Conservation (phyloP, 2,113 vertebrate species). For the Otocyon megalotis region DNA sequence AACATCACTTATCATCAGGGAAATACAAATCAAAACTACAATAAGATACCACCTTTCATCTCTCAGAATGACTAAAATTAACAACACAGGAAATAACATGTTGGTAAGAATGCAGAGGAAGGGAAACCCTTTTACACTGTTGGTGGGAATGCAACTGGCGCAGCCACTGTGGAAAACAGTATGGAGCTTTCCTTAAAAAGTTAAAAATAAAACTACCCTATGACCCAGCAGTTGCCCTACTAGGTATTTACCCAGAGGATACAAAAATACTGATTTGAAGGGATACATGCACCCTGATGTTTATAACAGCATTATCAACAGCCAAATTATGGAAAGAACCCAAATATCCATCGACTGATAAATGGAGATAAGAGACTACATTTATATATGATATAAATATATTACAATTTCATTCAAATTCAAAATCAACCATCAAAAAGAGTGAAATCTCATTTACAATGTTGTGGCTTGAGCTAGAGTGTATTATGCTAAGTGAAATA, state of each 20-base stretch:
- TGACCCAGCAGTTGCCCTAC: background rate
- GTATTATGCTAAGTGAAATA: background rate
- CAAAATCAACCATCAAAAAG: background rate
- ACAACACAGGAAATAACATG: background rate
- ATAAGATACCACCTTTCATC: background rate
- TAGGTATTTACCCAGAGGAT: background rate
- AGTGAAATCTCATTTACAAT: background rate
- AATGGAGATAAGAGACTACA: too few species aligned
- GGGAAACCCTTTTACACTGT: background rate
- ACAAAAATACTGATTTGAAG: background rate
- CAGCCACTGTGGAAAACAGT: background rate
- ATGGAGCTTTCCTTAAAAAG: background rate
- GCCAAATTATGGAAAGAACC: too few species aligned
- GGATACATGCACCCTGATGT: background rate
- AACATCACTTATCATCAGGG: background rate
- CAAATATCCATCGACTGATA: too few species aligned
- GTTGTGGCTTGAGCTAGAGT: background rate
- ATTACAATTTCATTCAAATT: too few species aligned
- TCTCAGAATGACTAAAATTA: background rate
- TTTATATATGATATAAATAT: too few species aligned
- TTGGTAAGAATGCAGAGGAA: background rate
- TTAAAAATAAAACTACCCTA: background rate
- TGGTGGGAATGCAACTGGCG: background rate
- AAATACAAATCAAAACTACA: background rate
- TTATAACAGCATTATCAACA: background rate